Base-by-base conservation (phyloP, 2,797 vertebrate species). In the Danio albolineatus region DNA sequence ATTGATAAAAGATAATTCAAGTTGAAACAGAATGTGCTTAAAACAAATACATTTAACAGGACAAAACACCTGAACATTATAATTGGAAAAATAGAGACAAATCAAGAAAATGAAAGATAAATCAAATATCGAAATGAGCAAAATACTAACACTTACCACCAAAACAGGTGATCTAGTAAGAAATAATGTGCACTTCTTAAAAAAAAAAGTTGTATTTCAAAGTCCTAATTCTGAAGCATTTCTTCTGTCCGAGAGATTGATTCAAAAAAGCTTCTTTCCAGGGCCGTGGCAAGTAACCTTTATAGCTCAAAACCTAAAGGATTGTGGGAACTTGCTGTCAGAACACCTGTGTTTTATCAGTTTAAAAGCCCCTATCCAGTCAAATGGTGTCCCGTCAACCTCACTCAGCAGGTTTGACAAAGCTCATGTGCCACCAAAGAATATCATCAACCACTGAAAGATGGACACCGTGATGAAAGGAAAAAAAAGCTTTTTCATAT, bases 341-440 rank as follows among this genome's bases (percentile, higher is more conserved):
- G 19, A 44, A 79, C 75, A 71, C 57, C 66, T 71, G 76, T 71
- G 46, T 78, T 76, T 71, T 71, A 53, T 71, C 28, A 17, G 67
- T 51, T 28, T 79, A 6, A 4, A 53, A 43, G 57, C 57, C 66
- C 76, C 19, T 78, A 78, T 78, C 17, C 13, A 41, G 57, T 28
- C 10, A 4, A 64, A 51, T 48, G 60, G 75, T 51, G 9, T 69
- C 28, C 54, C 16, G 64, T 61, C 76, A 51, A 14, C 78, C 64
- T 78, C 65, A 70, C 54, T 61, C 65, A 78, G 76, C 76, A 79
- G 57, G 66, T 79, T 62, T 79, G 57, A 14, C 65, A n/a, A 43
- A n/a, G 44, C 13, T 78, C 36, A 71, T 17, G 4, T 70, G 54
- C 44, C 10, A 44, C 57, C 54, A 69, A 78, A 12, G 19, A 67